A percentile compares a stretch with the other conserved stretches of the same genome.
Conservation (phyloP, 2,888 invertebrate species). For the Laothoe populi region DNA sequence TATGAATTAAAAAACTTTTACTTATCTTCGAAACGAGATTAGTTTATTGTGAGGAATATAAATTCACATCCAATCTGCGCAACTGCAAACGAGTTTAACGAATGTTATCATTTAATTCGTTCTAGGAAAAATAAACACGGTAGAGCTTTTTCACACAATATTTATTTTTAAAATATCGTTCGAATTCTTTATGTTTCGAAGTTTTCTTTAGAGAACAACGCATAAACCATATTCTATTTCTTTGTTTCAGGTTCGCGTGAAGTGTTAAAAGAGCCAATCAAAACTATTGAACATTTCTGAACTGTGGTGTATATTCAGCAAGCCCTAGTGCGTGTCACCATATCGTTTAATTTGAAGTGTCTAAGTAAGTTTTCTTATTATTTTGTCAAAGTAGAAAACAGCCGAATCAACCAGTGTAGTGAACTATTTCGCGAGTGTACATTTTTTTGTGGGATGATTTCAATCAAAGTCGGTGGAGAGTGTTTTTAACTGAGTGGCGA, state of each 20-base stretch:
- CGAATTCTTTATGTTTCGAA: background rate
- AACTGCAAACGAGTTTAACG: constrained; percentile 3
- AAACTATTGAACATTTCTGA: constrained; percentile 19
- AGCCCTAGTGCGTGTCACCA: background rate
- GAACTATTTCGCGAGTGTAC: constrained; percentile 41
- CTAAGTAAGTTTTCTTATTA: constrained; percentile 18
- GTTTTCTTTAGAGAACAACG: background rate
- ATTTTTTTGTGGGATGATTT: constrained; percentile 21
- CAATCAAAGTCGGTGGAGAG: constrained; percentile 46
- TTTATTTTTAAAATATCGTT: constrained; percentile 8
- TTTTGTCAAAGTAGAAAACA: constrained; percentile 20
- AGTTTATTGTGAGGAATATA: background rate
- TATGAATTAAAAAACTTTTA: no score
- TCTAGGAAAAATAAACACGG: background rate
- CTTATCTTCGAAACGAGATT: background rate
- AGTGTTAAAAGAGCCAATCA: background rate
- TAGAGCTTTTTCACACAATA: background rate
- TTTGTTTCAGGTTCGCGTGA: constrained; percentile 38
- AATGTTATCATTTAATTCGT: constrained; percentile 17
- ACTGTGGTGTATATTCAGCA: no score
- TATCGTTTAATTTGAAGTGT: constrained; percentile 19
- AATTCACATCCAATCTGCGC: background rate
- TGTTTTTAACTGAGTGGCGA: constrained; percentile 52
- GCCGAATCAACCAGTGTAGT: constrained; percentile 36
- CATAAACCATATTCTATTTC: constrained; percentile 22